These are phyloP conservation scores for Desmophyllum pertusum DNA, from an alignment of 92 coral and sea anemone genomes.

Conservation along the genomic window DNA sequence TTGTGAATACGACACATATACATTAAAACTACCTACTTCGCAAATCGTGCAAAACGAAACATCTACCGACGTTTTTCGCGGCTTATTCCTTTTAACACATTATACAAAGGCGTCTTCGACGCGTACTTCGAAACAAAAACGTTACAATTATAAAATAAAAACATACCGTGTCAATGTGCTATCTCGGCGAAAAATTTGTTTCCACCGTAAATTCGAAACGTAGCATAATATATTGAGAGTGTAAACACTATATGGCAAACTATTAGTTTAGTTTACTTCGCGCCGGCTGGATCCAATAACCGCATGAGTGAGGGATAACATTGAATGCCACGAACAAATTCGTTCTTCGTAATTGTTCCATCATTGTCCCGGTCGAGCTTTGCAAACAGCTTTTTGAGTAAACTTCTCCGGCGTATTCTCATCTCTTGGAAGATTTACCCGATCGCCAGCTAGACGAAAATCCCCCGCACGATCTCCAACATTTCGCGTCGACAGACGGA, in stretches of 20 bases:
- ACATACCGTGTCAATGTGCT: slow-evolving; percentile 1
- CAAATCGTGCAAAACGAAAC: neutral
- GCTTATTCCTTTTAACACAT: neutral
- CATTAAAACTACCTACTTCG: slow-evolving; percentile 10
- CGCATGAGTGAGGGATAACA: slow-evolving; percentile 97
- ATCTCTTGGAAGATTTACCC: slow-evolving; percentile 80
- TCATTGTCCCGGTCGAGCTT: slow-evolving; percentile 92
- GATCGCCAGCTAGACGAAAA: slow-evolving; percentile 93
- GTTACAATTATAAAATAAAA: neutral
- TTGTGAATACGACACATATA: slow-evolving; percentile 20
- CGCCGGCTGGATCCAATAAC: slow-evolving; percentile 77
- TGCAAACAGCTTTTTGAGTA: slow-evolving; percentile 91
- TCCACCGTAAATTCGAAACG: slow-evolving; percentile 33
- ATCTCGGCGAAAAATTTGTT: slow-evolving; percentile 1
- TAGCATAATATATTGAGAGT: slow-evolving; percentile 30
- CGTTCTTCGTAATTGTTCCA: slow-evolving; percentile 88
- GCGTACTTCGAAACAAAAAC: neutral
- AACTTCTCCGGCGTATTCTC: slow-evolving; percentile 97
- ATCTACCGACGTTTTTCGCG: neutral
- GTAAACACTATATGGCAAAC: slow-evolving; percentile 28
- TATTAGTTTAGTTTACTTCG: slow-evolving; percentile 47
- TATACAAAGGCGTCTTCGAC: neutral
- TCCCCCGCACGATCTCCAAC: slow-evolving; percentile 94
- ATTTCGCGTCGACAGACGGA: slow-evolving; percentile 88
- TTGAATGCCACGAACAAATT: slow-evolving; percentile 95